phyloP scores from a whole-genome alignment of 2,113 vertebrate genomes.

The Nothobranchius kuhntae region DNA sequence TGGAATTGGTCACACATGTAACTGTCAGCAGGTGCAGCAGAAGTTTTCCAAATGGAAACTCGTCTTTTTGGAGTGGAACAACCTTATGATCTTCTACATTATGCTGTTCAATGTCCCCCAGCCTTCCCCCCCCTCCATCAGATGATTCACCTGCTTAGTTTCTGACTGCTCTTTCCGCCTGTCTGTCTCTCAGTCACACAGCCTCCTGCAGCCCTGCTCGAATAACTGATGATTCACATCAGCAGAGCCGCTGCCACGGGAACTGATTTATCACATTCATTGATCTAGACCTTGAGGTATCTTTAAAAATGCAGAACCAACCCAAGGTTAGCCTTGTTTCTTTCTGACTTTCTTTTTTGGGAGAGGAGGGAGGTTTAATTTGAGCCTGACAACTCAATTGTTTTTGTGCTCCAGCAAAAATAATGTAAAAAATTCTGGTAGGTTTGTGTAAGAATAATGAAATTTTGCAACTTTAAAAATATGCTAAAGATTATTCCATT shows the following conservation, averaged over 20 bases:
- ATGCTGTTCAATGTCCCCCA: conserved; percentile 39
- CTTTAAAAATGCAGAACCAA: conserved; percentile 35
- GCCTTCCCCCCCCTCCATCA: conserved; percentile 18
- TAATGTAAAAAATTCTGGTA: conserved; percentile 5
- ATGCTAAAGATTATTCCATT: neutral
- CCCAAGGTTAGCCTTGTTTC: conserved; percentile 27
- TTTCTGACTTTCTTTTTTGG: conserved; percentile 11
- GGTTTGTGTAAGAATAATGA: neutral
- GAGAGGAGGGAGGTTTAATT: conserved; percentile 17
- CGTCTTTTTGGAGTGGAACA: conserved; percentile 32
- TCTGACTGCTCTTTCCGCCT: conserved; percentile 31
- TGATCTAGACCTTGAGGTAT: conserved; percentile 66
- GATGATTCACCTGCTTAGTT: conserved; percentile 60
- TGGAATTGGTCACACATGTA: neutral
- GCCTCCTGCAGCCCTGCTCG: conserved; percentile 58
- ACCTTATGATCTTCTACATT: conserved; percentile 39
- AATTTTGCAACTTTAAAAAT: neutral
- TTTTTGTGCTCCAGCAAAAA: conserved; percentile 24
- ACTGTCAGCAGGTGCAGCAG: conserved; percentile 7
- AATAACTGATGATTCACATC: conserved; percentile 79
- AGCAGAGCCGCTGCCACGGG: conserved; percentile 56
- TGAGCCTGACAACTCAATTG: conserved; percentile 14
- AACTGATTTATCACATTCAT: conserved; percentile 68
- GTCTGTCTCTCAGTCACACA: conserved; percentile 32
- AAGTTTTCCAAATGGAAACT: conserved; percentile 31